These are phyloP conservation scores for Dreissena rostriformis DNA, from an alignment of 1,140 invertebrate genomes.

Conservation along the genomic window DNA sequence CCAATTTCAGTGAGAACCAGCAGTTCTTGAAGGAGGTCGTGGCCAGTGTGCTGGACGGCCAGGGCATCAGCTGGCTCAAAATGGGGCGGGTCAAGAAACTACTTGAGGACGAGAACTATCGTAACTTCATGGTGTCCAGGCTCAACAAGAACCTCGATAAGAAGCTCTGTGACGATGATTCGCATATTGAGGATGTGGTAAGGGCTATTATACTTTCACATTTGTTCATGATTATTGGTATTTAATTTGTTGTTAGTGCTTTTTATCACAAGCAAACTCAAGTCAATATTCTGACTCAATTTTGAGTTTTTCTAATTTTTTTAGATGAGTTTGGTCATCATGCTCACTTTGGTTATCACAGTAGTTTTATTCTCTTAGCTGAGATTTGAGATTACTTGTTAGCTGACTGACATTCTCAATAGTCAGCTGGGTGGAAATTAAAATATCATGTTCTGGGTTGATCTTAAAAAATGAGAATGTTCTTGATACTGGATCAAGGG, in stretches of 20 bases:
- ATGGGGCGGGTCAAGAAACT: constrained; percentile 96
- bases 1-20: constrained; percentile 84
- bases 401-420: no score
- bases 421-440: no score
- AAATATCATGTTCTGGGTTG: no score
- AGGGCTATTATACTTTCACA: constrained; percentile 77
- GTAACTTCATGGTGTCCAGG: constrained; percentile 97
- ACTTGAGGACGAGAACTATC: constrained; percentile 99
- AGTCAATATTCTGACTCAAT: neutral
- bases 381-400: no score
- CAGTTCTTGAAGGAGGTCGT: constrained; percentile 89
- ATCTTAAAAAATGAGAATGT: no score
- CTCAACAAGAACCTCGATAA: constrained; percentile 96
- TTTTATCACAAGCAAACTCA: no score
- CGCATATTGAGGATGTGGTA: constrained; percentile 99
- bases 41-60: constrained; percentile 95
- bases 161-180: constrained; percentile 94
- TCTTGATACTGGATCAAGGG: no score
- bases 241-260: no score
- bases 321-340: no score
- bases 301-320: constrained; percentile 4
- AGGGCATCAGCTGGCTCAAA: constrained; percentile 98
- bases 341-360: no score
- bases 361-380: no score
- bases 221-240: no score